Base-by-base conservation (phyloP, 2,113 vertebrate genomes). In the Tiliqua scincoides region DNA sequence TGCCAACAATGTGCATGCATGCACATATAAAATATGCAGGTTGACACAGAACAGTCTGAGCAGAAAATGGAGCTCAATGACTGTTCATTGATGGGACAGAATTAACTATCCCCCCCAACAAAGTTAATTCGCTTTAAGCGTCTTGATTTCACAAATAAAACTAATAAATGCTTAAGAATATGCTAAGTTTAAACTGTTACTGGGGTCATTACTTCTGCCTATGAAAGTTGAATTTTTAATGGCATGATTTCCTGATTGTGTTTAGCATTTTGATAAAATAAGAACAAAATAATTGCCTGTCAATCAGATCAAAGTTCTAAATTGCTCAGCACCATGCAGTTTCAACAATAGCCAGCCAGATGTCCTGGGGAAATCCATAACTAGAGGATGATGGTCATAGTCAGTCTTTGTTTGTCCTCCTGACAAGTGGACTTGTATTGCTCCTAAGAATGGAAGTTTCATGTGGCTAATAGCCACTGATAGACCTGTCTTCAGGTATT, bases 211-310 rank as follows among this genome's bases (percentile, higher is more conserved):
- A 91, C 27, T 14, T 20, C 23, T 91, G 40, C n/a, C 76, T 91
- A 74, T 48, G 90, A 94, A 90, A 89, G 72, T 6, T 59, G 85
- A 91, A 90, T 91, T 93, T 89, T 88, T 83, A 77, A 30, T 52
- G 90, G 87, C 90, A 79, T 82, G 89, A 89, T 30, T 88, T 87
- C 92, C 87, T 93, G 84, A 92, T 65, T 65, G 93, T 93, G 91
- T 93, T 94, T 91, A 94, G 93, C 86, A 93, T 82, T 79, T 89
- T 95, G 86, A 94, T 86, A 94, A 94, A 86, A 85, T 59, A 25
- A 81, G 91, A 65, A 83, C 92, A 91, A 93, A 94, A 93, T 94
- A 91, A 63, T 25, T 12, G 83, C 93, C 82, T 90, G 91, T 61
- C 3, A 7, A 35, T 61, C 75, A 61, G 18, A 59, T 6, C 54